Percentiles rank a stretch among this genome's conserved stretches.
Evolutionary conservation across 1,140 invertebrate species (phyloP).

Genomic region (Lepidurus couesii): DNA sequence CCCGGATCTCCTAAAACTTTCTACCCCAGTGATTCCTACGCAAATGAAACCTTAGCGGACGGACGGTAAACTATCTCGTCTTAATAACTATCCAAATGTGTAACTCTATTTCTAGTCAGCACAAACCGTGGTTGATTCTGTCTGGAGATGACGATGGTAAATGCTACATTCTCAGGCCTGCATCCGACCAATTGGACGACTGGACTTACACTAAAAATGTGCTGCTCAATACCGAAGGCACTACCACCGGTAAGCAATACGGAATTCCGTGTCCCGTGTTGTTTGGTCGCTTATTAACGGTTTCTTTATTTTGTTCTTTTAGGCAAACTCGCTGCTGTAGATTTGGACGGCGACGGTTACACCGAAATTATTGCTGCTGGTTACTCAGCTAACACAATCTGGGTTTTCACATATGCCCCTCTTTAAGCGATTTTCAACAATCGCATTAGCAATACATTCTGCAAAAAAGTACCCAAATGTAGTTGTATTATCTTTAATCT

Average conservation of each 20-base stretch:
- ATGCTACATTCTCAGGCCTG: slow-evolving; percentile 43
- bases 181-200: slow-evolving; percentile 39
- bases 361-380: slow-evolving; percentile 44
- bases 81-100: background rate
- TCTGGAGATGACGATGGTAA: slow-evolving; percentile 46
- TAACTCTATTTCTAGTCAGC: slow-evolving; percentile 35
- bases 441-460: too few species aligned
- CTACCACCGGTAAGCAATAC: slow-evolving; percentile 36
- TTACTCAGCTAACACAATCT: slow-evolving; percentile 41
- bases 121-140: slow-evolving; percentile 43
- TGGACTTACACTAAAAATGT: slow-evolving; percentile 43
- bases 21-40: slow-evolving; percentile 40
- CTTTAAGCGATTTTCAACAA: too few species aligned
- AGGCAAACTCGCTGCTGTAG: slow-evolving; percentile 42
- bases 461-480: too few species aligned
- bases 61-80: slow-evolving; percentile 35
- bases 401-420: slow-evolving; percentile 43
- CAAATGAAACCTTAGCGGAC: slow-evolving; percentile 37
- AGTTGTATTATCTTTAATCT: too few species aligned
- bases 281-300: background rate
- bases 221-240: slow-evolving; percentile 36
- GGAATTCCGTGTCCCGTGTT: background rate
- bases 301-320: slow-evolving; percentile 19
- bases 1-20: slow-evolving; percentile 41
- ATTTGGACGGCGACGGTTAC: slow-evolving; percentile 45